Conservation (phyloP, 2,888 invertebrate genomes). For the Agrochola litura region DNA sequence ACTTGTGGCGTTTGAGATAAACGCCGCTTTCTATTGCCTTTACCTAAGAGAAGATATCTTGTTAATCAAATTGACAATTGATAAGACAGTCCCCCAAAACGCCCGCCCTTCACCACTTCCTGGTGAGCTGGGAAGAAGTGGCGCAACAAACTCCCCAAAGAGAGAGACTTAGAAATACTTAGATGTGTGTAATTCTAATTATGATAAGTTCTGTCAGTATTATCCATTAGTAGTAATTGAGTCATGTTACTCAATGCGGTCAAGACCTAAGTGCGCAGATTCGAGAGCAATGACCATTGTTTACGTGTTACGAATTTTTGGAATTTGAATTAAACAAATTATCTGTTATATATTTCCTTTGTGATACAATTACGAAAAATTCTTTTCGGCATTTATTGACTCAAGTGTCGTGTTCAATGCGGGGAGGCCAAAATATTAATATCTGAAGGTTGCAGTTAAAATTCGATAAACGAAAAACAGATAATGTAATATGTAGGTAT, state of each 20-base stretch:
- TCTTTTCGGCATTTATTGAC: conserved; percentile 54
- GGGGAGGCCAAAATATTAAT: conserved; percentile 45
- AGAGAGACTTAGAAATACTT: not conserved
- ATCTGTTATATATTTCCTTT: not conserved
- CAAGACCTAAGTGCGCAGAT: conserved; percentile 13
- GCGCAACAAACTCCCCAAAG: no score
- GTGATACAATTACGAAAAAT: conserved; percentile 35
- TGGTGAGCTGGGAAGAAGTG: no score
- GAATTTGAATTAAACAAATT: conserved; percentile 20
- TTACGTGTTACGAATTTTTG: conserved; percentile 9
- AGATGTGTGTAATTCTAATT: not conserved
- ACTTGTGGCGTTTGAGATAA: conserved; percentile 85
- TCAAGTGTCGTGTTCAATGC: conserved; percentile 63
- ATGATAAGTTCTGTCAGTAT: conserved; percentile 17
- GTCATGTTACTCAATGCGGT: conserved; percentile 20
- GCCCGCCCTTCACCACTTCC: no score
- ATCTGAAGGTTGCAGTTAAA: conserved; percentile 61
- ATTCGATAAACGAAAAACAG: conserved; percentile 50
- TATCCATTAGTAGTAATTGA: conserved; percentile 1
- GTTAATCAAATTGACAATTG: not conserved
- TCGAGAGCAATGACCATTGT: conserved; percentile 21
- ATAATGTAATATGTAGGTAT: conserved; percentile 38
- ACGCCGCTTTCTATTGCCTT: conserved; percentile 85
- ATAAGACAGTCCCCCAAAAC: no score
- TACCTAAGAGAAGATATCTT: conserved; percentile 72